Conservation (phyloP, 2,888 invertebrate species). For the Heliconius charithonia region DNA sequence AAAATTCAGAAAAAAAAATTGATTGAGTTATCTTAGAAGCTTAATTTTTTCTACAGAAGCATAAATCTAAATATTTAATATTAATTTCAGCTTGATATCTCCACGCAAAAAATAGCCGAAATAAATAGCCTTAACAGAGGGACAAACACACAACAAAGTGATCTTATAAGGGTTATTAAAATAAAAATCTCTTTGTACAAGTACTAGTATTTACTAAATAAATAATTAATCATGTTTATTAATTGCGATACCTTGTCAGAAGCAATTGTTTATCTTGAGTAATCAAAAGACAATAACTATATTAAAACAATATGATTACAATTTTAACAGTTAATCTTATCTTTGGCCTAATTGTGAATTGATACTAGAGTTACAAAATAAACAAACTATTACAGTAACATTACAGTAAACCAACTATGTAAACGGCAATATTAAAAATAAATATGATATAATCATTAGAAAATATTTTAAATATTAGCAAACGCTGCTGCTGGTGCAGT, state of each 20-base stretch:
- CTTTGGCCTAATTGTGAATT: slow-evolving; percentile 33
- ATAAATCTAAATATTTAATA: too few species aligned
- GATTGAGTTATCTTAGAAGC: too few species aligned
- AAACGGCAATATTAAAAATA: background rate
- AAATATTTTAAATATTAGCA: background rate
- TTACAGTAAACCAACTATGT: background rate
- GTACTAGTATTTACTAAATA: background rate
- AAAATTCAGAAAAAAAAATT: too few species aligned
- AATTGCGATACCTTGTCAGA: slow-evolving; percentile 8
- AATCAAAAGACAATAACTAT: slow-evolving; percentile 29
- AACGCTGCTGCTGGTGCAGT: background rate
- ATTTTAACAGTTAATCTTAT: slow-evolving; percentile 35
- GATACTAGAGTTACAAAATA: background rate
- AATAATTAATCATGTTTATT: slow-evolving; percentile 3
- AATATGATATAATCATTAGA: background rate
- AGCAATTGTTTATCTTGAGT: slow-evolving; percentile 31
- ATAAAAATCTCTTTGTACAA: background rate
- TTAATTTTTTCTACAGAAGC: too few species aligned
- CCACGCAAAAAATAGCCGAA: too few species aligned
- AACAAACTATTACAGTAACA: background rate
- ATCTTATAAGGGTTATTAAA: too few species aligned
- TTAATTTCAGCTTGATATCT: too few species aligned
- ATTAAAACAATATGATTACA: slow-evolving; percentile 29
- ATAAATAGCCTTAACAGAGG: too few species aligned
- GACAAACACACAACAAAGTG: too few species aligned